Conservation (phyloP, 1,140 invertebrate genomes). For the Scaptomyza hsui region DNA sequence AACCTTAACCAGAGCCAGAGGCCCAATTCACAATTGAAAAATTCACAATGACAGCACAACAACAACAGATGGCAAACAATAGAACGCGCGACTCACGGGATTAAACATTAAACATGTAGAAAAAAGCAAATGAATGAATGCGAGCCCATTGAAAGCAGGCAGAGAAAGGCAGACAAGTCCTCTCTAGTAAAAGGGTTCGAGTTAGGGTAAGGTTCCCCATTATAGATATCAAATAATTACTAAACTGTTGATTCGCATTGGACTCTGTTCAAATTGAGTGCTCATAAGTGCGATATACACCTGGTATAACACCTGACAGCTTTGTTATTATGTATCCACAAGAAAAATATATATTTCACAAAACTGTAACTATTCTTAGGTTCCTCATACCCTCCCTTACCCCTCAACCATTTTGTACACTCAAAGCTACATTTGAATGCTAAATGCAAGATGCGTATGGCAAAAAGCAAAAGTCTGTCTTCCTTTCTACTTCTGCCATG, state of each 20-base stretch:
- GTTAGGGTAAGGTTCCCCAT: conserved; percentile 9
- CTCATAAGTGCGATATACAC: conserved; percentile 14
- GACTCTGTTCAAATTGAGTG: conserved; percentile 33
- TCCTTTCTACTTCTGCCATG: conserved; percentile 14
- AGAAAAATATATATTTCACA: not conserved
- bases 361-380: conserved; percentile 29
- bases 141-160: conserved; percentile 44
- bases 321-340: conserved; percentile 18
- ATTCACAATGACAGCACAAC: conserved; percentile 57
- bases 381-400: not conserved
- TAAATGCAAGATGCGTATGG: conserved; percentile 42
- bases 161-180: conserved; percentile 43
- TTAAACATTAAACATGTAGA: conserved; percentile 26
- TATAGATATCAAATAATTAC: conserved; percentile 41
- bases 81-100: conserved; percentile 52
- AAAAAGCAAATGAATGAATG: conserved; percentile 17
- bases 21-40: conserved; percentile 72
- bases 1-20: conserved; percentile 40
- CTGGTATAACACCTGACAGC: conserved; percentile 36
- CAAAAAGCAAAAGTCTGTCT: conserved; percentile 58
- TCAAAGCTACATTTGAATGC: conserved; percentile 36
- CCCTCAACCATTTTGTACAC: not conserved
- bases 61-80: conserved; percentile 69
- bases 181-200: conserved; percentile 26
- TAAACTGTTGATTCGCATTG: conserved; percentile 40